Evolutionary conservation across 2,888 invertebrate species (phyloP).

Genomic region (Linyphia triangularis): DNA sequence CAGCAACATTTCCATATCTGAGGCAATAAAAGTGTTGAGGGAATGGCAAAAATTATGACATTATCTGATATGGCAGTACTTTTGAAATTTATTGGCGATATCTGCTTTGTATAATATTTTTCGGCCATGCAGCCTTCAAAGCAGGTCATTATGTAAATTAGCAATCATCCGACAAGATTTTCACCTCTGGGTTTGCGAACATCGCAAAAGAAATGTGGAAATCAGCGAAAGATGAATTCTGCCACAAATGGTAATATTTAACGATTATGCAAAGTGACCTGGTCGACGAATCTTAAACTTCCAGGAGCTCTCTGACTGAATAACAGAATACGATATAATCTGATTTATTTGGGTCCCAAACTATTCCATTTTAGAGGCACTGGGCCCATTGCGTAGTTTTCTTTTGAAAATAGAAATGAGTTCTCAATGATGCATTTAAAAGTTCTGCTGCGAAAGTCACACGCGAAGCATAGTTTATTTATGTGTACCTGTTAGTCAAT

Average conservation of each 20-base stretch:
- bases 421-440: neutral
- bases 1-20: constrained; percentile 49
- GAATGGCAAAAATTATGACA: constrained; percentile 57
- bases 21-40: constrained; percentile 50
- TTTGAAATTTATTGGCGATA: constrained; percentile 62
- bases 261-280: constrained; percentile 51
- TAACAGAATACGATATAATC: constrained; percentile 51
- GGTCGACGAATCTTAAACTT: constrained; percentile 52
- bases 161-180: constrained; percentile 60
- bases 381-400: neutral
- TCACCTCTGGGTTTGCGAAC: constrained; percentile 31
- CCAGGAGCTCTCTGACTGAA: constrained; percentile 31
- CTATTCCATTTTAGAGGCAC: constrained; percentile 20
- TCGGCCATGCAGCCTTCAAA: constrained; percentile 44
- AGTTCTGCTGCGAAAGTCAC: too few species aligned
- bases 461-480: too few species aligned
- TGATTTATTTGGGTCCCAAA: constrained; percentile 42
- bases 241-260: constrained; percentile 58
- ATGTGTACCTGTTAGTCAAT: too few species aligned
- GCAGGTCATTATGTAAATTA: constrained; percentile 61
- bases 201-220: constrained; percentile 48
- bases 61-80: constrained; percentile 56
- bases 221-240: constrained; percentile 47
- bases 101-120: constrained; percentile 64
- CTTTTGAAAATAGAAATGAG: neutral